Conservation (phyloP, 2,888 invertebrate genomes). For the Amblyteles armatorius region DNA sequence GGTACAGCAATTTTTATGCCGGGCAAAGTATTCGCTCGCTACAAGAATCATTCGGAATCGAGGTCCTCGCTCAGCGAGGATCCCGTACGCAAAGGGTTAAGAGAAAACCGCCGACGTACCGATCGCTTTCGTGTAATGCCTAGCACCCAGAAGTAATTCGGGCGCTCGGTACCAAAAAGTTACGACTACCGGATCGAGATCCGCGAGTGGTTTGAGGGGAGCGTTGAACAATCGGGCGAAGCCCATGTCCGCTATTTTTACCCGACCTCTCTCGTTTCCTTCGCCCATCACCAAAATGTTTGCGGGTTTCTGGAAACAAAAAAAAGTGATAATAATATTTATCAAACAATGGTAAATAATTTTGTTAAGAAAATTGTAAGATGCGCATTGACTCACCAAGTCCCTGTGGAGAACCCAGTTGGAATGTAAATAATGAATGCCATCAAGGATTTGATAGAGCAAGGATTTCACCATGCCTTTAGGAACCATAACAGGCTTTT, state of each 20-base stretch:
- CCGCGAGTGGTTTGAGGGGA: constrained; percentile 98
- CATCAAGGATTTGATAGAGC: constrained; percentile 98
- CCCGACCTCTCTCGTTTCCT: constrained; percentile 97
- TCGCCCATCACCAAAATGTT: constrained; percentile 99
- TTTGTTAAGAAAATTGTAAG: neutral
- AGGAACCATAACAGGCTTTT: constrained; percentile 97
- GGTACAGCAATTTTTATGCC: no score
- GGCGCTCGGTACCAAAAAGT: constrained; percentile 99
- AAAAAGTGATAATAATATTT: neutral
- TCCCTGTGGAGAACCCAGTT: constrained; percentile 99
- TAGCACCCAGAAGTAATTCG: constrained; percentile 95
- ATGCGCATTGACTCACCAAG: constrained; percentile 87
- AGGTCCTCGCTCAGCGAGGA: no score
- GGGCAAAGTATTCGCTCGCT: no score
- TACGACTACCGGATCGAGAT: constrained; percentile 99
- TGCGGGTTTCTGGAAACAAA: constrained; percentile 93
- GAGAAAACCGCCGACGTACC: constrained; percentile 85
- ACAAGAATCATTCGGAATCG: no score
- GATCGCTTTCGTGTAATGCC: constrained; percentile 99
- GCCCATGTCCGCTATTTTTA: constrained; percentile 99
- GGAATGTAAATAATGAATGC: constrained; percentile 99
- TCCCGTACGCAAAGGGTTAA: neutral
- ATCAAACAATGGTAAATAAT: neutral
- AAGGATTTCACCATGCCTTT: constrained; percentile 99
- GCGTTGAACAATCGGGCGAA: constrained; percentile 99